Evolutionary conservation across 2,113 vertebrate genomes (phyloP), one percentile per base, ranked within the genome.

Genomic region (Paratilapia polleni): DNA sequence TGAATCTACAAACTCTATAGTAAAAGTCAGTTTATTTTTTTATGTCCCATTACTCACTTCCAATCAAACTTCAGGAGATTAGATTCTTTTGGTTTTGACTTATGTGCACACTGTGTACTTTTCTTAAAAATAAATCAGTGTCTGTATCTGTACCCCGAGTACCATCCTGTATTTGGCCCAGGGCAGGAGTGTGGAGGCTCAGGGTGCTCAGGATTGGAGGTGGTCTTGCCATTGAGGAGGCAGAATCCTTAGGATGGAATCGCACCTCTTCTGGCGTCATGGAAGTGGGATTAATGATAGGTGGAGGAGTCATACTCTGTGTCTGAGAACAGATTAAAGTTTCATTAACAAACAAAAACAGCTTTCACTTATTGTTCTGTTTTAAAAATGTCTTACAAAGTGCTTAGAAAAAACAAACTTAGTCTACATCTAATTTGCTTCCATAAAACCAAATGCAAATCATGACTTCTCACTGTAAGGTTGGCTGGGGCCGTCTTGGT

Each of bases 131-230:
- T n/a, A n/a, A 41, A 36, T 22, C 34, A 6, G 14, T 34, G 11
- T 57, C 22, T 2, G 3, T 66, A 22, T 49, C 34, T 26, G 43
- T 91, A 91, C 92, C 82, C 10, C 38, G 58, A 31, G 8, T 20
- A n/a, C 7, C 15, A 43, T 60, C 19, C 43, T 88, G 82, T 17
- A 54, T 73, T 62, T 41, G 76, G 17, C 60, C 82, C 52, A 85
- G 74, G 14, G 15, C 58, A 14, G 89, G 63, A 26, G 86, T 86
- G 68, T 78, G 81, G 34, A 83, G 86, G 43, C 62, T 85, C 66
- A 87, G 58, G 1, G 49, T 75, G 54, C 38, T 84, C 57, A 87
- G 34, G 54, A 83, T 28, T 0, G 57, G n/a, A 20, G 66, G 58
- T 1, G 57, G 13, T 24, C 0, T 20, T 47, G 43, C 22, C 58